Evolutionary conservation across 2,797 vertebrate species (phyloP), one percentile per base, ranked within the genome.

Genomic region (Chaetophractus vellerosus): DNA sequence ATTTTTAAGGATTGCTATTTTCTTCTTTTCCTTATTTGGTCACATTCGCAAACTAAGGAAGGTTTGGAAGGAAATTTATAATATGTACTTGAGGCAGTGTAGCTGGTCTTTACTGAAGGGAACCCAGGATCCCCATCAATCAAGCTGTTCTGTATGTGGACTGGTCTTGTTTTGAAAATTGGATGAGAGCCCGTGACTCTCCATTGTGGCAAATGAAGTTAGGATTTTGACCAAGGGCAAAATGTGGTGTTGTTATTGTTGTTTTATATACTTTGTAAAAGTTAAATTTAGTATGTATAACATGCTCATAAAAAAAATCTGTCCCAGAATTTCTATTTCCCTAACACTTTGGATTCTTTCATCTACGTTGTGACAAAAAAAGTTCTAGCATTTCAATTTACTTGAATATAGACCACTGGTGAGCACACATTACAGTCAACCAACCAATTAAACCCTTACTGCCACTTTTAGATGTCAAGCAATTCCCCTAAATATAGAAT

Each of bases 121-220:
- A 59, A 24, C 14, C 28, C 7, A 41, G 2, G 5, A 50, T n/a
- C 6, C 23, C 14, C 26, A 2, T 57, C 18, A 59, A 68, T 38
- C 36, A 41, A 23, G 0, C 24, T 33, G 31, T 55, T 69, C 36
- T 2, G 24, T 36, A 48, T 15, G 0, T 71, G 48, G 90, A 80
- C 18, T n/a, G 10, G 1, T 14, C 21, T 74, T n/a, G 26, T 76
- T 75, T 55, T 15, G 9, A 21, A 6, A 89, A 61, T 16, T 3
- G 2, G 7, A 4, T 59, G 2, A 41, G 23, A 76, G 19, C 12
- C 1, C 1, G 9, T 12, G 26, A 26, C 1, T 0, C 5, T 48
- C 33, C 36, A 21, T 1, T 36, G 14, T 41, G 19, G 2, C 52
- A 52, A 64, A 9, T 61, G 4, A 84, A 69, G 11, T 69, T 3